Percentiles rank a stretch among this genome's conserved stretches.
Conservation (phyloP, 2,888 invertebrate genomes). For the Cynaeus angustus region DNA sequence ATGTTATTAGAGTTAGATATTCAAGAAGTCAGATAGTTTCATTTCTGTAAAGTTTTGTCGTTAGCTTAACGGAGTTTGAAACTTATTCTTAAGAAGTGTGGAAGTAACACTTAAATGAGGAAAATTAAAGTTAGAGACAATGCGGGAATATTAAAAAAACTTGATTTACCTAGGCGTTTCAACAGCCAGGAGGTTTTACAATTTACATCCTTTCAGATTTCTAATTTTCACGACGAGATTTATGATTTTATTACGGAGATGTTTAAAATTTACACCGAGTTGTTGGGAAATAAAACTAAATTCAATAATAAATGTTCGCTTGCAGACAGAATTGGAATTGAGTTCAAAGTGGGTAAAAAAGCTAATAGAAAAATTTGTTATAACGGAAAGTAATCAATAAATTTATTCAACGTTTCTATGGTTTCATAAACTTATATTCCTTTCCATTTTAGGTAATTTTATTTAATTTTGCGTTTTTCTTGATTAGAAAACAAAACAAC, state of each 20-base stretch:
- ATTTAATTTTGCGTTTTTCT: too few species aligned
- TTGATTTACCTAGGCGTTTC: neutral
- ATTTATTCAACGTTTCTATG: too few species aligned
- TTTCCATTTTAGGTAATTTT: too few species aligned
- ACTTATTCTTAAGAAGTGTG: neutral
- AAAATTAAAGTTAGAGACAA: conserved; percentile 1
- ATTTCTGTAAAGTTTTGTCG: neutral
- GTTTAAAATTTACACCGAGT: neutral
- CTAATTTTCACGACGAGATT: neutral
- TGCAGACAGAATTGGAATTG: neutral
- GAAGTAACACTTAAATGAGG: neutral
- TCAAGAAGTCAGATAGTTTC: neutral
- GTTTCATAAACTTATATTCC: too few species aligned
- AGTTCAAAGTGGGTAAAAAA: too few species aligned
- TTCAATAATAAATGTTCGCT: neutral
- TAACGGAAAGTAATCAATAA: too few species aligned
- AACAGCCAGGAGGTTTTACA: neutral
- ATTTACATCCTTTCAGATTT: neutral
- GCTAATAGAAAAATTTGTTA: too few species aligned
- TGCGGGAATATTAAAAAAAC: conserved; percentile 1
- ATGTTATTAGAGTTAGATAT: neutral
- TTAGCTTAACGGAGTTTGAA: neutral
- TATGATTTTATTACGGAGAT: neutral
- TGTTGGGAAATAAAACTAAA: neutral
- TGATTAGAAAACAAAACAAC: too few species aligned